Evolutionary conservation across 1,140 invertebrate species (phyloP), one percentile per base, ranked within the genome.

Genomic region (Cherax quadricarinatus): DNA sequence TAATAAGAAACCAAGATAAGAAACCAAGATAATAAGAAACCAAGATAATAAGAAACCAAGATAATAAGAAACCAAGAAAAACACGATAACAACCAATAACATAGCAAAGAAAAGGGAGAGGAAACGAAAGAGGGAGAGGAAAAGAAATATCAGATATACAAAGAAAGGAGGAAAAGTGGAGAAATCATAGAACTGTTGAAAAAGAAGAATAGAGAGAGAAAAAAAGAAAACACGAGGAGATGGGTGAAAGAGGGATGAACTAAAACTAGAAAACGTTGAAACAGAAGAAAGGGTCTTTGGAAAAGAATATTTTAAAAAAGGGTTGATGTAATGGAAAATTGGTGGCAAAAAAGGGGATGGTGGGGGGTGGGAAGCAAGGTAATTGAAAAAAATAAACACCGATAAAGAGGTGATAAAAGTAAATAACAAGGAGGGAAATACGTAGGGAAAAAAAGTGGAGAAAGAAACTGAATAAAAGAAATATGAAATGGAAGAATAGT

Each of bases 251-350:
- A 6, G 21, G 53, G 7, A 62, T 49, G 10, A 30, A 62, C 12
- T n/a, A 62, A 84, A 62, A 62, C 21, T 62, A 57, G 57, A 81
- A 49, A 78, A 66, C 75, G 73, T 18, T 53, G 70, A 75, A 75
- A 86, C 62, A 75, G 70, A 75, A 49, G 24, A 18, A 48, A 79
- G 62, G 53, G 53, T 53, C 30, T 41, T 41, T 41, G 30, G 10
- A 48, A 87, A 81, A 88, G 62, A 21, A 66, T 0, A 66, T 7
- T 14, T 4, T 10, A 66, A 66, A 66, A 66, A 51, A 88, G 53
- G 70, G 51, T 41, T 41, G 18, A 88, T 21, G 57, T 57, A 57
- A 30, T 41, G 78, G 75, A 62, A 53, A 57, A 88, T 41, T 60
- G 51, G 53, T 62, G 24, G 75, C 30, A 53, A 30, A 73, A 21